Evolutionary conservation across 37 sponge, comb jelly and placozoan genomes (phyloP).

Genomic region (Hormiphora californensis): DNA sequence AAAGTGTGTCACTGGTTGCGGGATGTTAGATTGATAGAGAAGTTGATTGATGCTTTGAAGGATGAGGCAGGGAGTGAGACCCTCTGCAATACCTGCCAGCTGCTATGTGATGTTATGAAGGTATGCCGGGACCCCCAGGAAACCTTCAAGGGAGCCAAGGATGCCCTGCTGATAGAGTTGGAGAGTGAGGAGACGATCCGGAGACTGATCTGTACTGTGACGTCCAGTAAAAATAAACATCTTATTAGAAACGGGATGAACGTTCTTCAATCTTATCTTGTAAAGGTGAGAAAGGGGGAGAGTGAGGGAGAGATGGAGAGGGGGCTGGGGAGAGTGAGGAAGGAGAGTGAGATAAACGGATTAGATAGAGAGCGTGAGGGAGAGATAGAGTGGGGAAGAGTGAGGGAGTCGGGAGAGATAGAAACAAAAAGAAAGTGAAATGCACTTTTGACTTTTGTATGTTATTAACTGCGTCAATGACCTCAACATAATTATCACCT

Average conservation of each 20-base stretch:
- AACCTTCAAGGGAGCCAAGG: conserved; percentile 48
- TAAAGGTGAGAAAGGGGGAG: background rate
- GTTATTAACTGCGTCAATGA: too few relatives aligned
- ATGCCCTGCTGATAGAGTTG: conserved; percentile 27
- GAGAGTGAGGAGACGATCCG: conserved; percentile 12
- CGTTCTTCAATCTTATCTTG: conserved; percentile 22
- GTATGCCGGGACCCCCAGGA: conserved; percentile 42
- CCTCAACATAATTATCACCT: too few relatives aligned
- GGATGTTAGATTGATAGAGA: conserved; percentile 32
- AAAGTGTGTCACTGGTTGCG: conserved; percentile 48
- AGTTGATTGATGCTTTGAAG: background rate
- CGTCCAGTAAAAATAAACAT: conserved; percentile 41
- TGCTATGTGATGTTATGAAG: conserved; percentile 29
- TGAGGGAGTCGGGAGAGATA: background rate
- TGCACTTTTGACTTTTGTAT: too few relatives aligned
- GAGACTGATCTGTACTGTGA: background rate
- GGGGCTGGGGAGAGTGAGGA: background rate
- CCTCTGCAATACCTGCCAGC: conserved; percentile 3
- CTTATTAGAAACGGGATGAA: conserved; percentile 23
- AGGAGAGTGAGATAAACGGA: background rate
- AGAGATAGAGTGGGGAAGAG: background rate
- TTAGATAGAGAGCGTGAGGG: background rate
- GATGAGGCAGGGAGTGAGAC: conserved; percentile 26
- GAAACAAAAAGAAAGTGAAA: too few relatives aligned
- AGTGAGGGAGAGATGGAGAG: background rate